These are phyloP conservation scores for Dryococelus australis DNA, from an alignment of 2,888 invertebrate genomes.

Conservation along the genomic window DNA sequence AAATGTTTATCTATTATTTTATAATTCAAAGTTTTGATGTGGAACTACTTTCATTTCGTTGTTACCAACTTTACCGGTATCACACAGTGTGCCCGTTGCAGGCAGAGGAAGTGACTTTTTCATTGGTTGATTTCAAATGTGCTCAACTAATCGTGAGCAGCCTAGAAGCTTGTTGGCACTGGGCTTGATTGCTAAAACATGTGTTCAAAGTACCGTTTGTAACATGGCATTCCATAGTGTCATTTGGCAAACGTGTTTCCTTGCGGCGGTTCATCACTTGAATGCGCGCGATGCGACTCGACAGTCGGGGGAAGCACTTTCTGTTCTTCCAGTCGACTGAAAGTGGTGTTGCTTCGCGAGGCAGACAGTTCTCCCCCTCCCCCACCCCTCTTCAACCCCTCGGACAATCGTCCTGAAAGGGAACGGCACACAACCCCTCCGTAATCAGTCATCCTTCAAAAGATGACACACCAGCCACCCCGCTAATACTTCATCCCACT, in stretches of 20 bases:
- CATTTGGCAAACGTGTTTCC: neutral
- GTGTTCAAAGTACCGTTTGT: neutral
- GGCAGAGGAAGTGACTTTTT: no score
- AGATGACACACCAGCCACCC: slow-evolving; percentile 16
- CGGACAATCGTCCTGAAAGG: no score
- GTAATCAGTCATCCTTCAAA: neutral
- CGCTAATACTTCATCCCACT: neutral
- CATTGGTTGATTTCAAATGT: no score
- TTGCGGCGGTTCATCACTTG: neutral
- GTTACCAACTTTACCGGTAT: no score
- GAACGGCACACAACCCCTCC: neutral
- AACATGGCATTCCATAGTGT: neutral
- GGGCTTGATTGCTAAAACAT: neutral
- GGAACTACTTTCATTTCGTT: no score
- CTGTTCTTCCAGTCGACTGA: neutral
- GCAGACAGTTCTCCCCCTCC: neutral
- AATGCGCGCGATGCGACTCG: neutral
- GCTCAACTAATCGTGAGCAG: no score
- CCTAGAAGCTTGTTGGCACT: no score
- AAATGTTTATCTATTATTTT: no score
- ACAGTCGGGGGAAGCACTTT: neutral
- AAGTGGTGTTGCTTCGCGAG: neutral
- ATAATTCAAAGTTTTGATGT: no score
- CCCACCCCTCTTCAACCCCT: no score
- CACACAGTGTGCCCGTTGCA: no score